phyloP scores from a whole-genome alignment of 2,797 vertebrate species.

The Typhlichthys eigenmanni region DNA sequence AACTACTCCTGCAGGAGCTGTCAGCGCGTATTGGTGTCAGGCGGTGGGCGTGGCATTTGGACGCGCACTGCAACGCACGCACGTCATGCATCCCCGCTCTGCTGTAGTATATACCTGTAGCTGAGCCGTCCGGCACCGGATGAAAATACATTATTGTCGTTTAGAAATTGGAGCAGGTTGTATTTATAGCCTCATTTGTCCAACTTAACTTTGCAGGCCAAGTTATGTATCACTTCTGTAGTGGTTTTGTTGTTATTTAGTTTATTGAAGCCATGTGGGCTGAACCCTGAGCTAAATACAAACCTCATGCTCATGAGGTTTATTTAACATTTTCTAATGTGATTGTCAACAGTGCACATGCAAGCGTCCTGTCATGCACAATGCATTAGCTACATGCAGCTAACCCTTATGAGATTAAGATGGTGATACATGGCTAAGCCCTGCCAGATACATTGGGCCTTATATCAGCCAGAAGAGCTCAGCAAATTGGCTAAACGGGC shows the following conservation, averaged over 20 bases:
- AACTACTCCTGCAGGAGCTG: too few relatives aligned
- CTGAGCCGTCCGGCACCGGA: too few relatives aligned
- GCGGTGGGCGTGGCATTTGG: too few relatives aligned
- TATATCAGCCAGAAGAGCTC: neutral
- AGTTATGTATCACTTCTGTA: conserved; percentile 22
- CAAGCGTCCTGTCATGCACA: neutral
- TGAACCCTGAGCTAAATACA: neutral
- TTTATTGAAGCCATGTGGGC: conserved; percentile 4
- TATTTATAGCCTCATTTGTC: conserved; percentile 36
- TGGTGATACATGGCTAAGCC: neutral
- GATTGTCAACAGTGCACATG: neutral
- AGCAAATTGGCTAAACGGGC: neutral
- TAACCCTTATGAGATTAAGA: neutral
- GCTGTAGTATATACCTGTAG: too few relatives aligned
- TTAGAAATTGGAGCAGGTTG: conserved; percentile 21
- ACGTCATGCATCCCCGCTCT: too few relatives aligned
- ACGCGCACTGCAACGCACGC: too few relatives aligned
- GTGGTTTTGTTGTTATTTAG: too few relatives aligned
- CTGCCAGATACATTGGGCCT: neutral
- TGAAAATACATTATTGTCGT: too few relatives aligned
- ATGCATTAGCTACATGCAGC: neutral
- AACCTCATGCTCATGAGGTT: neutral
- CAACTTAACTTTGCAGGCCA: conserved; percentile 11
- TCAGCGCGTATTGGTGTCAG: too few relatives aligned
- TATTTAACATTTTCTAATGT: neutral